Percentiles rank a stretch among this genome's conserved stretches.
Conservation (phyloP, 2,113 vertebrate species). For the Nanorana parkeri region DNA sequence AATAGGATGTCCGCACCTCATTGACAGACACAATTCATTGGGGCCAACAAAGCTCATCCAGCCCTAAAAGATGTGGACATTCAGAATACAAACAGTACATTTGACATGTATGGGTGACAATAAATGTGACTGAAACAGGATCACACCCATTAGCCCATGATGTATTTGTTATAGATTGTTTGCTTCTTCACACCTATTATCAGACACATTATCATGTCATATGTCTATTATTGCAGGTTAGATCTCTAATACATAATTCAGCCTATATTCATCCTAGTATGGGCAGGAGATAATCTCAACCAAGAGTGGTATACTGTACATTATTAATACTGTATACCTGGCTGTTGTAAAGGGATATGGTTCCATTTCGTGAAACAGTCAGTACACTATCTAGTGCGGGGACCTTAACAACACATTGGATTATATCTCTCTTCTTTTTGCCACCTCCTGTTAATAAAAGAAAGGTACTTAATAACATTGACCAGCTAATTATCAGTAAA, state of each 20-base stretch:
- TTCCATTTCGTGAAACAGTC: slow-evolving; percentile 74
- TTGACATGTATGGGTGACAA: no score
- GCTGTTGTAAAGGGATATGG: slow-evolving; percentile 70
- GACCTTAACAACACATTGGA: slow-evolving; percentile 72
- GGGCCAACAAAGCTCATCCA: no score
- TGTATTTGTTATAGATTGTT: no score
- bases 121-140: no score
- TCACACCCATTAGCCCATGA: no score
- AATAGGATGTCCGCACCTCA: no score
- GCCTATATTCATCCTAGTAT: background rate
- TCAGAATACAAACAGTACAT: no score
- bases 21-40: no score
- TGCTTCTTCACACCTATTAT: no score
- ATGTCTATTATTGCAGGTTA: background rate
- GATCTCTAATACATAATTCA: background rate
- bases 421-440: slow-evolving; percentile 68
- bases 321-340: no score
- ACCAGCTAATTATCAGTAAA: background rate
- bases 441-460: slow-evolving; percentile 64
- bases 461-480: background rate
- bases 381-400: slow-evolving; percentile 69
- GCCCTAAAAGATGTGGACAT: no score
- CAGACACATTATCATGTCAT: no score
- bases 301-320: background rate
- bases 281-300: background rate